These are phyloP conservation scores for Ceraclea dissimilis DNA, from an alignment of 2,888 invertebrate genomes.

Conservation along the genomic window DNA sequence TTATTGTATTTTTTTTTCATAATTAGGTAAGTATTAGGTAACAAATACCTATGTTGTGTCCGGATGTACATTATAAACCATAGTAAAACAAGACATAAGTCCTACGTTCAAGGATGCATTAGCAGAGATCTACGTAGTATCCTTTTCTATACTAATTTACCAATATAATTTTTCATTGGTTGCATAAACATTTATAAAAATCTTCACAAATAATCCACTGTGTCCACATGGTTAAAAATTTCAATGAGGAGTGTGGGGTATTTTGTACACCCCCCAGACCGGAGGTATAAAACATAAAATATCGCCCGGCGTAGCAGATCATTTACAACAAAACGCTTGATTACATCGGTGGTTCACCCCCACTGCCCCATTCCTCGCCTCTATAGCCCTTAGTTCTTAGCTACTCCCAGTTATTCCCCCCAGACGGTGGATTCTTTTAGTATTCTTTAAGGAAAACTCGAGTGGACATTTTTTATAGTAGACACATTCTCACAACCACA, in stretches of 20 bases:
- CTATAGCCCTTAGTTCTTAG: background rate
- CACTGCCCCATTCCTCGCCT: background rate
- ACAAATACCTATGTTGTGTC: too few relatives aligned
- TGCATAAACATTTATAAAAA: too few relatives aligned
- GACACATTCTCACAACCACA: background rate
- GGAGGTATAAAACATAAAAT: constrained; percentile 27
- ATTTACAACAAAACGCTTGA: constrained; percentile 27
- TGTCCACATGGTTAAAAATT: background rate
- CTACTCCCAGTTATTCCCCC: background rate
- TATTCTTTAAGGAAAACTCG: constrained; percentile 17
- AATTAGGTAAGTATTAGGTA: too few relatives aligned
- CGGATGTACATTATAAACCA: too few relatives aligned
- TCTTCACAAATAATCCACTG: too few relatives aligned
- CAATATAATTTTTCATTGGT: too few relatives aligned
- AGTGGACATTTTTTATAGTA: constrained; percentile 17
- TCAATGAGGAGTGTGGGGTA: constrained; percentile 1
- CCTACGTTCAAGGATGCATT: too few relatives aligned
- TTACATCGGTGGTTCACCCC: constrained; percentile 22
- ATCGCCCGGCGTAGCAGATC: constrained; percentile 26
- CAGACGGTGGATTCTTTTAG: constrained; percentile 5
- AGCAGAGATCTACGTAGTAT: too few relatives aligned
- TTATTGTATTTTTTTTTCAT: too few relatives aligned
- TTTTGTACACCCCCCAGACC: constrained; percentile 12
- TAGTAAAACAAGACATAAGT: too few relatives aligned
- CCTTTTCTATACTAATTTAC: too few relatives aligned